A percentile compares a stretch with the other conserved stretches of the same genome.
These are phyloP conservation scores for Andrena minutula DNA, from an alignment of 2,888 invertebrate genomes.

Conservation along the genomic window DNA sequence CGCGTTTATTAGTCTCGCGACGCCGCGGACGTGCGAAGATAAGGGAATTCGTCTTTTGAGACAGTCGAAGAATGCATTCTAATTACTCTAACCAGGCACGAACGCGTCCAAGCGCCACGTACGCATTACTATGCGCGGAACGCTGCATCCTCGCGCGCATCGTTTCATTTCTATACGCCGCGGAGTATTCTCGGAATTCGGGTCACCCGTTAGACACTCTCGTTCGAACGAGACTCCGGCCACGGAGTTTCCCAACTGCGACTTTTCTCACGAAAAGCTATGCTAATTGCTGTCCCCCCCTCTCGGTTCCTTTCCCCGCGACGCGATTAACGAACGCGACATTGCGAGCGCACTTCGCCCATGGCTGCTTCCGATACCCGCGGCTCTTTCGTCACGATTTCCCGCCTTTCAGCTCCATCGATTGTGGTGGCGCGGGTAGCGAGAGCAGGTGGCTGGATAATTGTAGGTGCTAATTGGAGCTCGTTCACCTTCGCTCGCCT, in stretches of 20 bases:
- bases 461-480: constrained; percentile 64
- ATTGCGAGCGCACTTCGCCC: background rate
- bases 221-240: constrained; percentile 13
- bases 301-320: background rate
- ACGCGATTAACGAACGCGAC: constrained; percentile 19
- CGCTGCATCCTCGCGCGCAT: constrained; percentile 46
- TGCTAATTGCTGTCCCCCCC: constrained; percentile 25
- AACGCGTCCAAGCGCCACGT: background rate
- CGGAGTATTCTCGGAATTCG: constrained; percentile 52
- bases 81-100: constrained; percentile 11
- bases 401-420: constrained; percentile 42
- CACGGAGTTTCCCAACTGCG: constrained; percentile 55
- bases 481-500: constrained; percentile 61
- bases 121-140: constrained; percentile 46
- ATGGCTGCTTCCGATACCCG: constrained; percentile 4
- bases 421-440: constrained; percentile 16
- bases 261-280: constrained; percentile 55
- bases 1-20: background rate
- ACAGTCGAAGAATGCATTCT: constrained; percentile 37
- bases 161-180: constrained; percentile 32
- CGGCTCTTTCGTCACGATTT: constrained; percentile 28
- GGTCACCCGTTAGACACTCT: constrained; percentile 63
- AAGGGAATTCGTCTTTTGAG: background rate
- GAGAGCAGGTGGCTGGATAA: constrained; percentile 62
- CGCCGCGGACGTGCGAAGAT: background rate